A percentile compares a stretch with the other conserved stretches of the same genome.
Conservation (phyloP, 1,140 invertebrate species). For the Drosophila parvula region DNA sequence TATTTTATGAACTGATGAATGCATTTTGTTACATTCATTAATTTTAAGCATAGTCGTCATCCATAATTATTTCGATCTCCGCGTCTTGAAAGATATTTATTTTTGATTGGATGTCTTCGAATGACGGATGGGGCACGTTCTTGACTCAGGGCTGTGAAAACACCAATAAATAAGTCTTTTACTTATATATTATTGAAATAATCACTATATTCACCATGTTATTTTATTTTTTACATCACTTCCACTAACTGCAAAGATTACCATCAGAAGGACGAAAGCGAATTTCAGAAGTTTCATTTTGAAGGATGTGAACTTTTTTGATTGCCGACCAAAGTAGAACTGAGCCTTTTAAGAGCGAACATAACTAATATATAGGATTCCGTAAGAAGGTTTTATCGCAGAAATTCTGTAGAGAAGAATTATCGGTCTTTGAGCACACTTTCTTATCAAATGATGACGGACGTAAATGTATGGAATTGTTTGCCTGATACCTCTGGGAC, state of each 20-base stretch:
- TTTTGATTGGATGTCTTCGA: not conserved
- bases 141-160: not conserved
- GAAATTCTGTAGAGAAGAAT: conserved; percentile 8
- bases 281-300: conserved; percentile 9
- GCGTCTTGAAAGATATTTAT: not conserved
- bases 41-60: not conserved
- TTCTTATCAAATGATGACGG: conserved; percentile 12
- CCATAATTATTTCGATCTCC: not conserved
- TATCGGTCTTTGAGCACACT: not conserved
- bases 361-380: conserved; percentile 12
- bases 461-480: not conserved
- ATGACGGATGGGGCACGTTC: not conserved
- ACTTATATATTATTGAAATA: not conserved
- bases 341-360: not conserved
- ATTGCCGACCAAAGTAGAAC: conserved; percentile 16
- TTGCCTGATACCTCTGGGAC: not conserved
- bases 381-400: conserved; percentile 16
- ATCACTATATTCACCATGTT: conserved; percentile 2
- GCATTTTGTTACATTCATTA: not conserved
- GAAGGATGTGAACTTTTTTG: not conserved
- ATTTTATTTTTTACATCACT: rapidly evolving
- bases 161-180: not conserved
- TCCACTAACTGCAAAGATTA: too few species aligned
- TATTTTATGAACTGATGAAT: not conserved
- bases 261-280: not conserved